phyloP scores from a whole-genome alignment of 2,797 vertebrate genomes.

The Channallabes apus region DNA sequence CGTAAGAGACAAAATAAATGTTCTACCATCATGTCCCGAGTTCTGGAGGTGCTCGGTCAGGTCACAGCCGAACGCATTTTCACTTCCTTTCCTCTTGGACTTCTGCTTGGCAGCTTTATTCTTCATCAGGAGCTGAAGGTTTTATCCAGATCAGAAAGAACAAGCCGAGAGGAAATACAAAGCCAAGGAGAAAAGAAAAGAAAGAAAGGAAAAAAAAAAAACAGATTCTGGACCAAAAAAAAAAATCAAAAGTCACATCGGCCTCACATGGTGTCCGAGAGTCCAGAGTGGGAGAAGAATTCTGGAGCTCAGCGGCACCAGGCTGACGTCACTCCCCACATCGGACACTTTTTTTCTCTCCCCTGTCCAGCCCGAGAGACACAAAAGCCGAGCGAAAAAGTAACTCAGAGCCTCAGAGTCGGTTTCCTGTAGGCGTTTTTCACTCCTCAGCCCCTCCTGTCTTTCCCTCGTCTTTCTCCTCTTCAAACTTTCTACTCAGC shows the following conservation, averaged over 20 bases:
- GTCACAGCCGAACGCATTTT: constrained; percentile 94
- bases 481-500: constrained; percentile 71
- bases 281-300: constrained; percentile 57
- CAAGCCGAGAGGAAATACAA: constrained; percentile 45
- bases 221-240: constrained; percentile 56
- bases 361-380: constrained; percentile 14
- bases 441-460: constrained; percentile 22
- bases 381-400: constrained; percentile 13
- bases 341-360: constrained; percentile 37
- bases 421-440: constrained; percentile 35
- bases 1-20: constrained; percentile 39
- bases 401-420: constrained; percentile 14
- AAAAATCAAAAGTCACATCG: background rate
- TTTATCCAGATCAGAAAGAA: constrained; percentile 67
- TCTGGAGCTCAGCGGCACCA: constrained; percentile 49
- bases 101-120: constrained; percentile 98
- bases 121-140: constrained; percentile 90
- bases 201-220: constrained; percentile 62
- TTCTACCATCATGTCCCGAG: constrained; percentile 95
- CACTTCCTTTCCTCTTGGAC: constrained; percentile 91
- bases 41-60: constrained; percentile 91
- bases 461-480: constrained; percentile 59
- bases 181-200: constrained; percentile 53
- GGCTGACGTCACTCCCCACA: constrained; percentile 66
- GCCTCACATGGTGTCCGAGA: constrained; percentile 51